phyloP scores from a whole-genome alignment of 2,113 vertebrate genomes.

The Benitochromis conjunctus region DNA sequence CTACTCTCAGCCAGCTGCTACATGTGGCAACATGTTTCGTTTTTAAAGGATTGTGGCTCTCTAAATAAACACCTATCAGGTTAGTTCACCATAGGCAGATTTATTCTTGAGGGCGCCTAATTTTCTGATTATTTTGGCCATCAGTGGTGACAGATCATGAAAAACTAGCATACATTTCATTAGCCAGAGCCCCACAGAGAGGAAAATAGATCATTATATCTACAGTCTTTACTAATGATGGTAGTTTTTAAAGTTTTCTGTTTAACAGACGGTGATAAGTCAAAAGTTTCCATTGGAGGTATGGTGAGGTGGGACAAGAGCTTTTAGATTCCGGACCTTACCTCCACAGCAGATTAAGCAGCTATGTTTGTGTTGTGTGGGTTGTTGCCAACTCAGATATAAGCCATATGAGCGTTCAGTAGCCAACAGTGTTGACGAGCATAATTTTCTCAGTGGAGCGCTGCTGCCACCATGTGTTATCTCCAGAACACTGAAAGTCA shows the following conservation, averaged over 20 bases:
- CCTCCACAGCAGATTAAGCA: neutral
- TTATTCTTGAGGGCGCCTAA: neutral
- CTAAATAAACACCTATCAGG: neutral
- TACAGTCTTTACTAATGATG: neutral
- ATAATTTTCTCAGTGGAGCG: conserved; percentile 12
- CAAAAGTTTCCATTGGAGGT: neutral
- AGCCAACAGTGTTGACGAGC: neutral
- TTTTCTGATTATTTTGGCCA: neutral
- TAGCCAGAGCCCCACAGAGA: neutral
- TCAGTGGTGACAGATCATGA: neutral
- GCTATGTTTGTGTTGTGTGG: neutral
- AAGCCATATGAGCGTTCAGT: neutral
- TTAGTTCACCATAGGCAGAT: neutral
- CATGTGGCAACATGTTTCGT: neutral
- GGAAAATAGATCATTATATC: neutral
- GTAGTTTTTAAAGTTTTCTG: neutral
- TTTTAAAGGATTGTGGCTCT: neutral
- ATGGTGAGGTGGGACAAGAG: neutral
- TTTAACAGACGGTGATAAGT: neutral
- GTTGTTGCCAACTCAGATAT: neutral
- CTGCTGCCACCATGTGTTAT: conserved; percentile 48
- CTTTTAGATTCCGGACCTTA: neutral
- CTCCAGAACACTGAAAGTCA: neutral
- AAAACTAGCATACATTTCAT: neutral
- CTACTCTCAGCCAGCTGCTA: neutral